Base-by-base conservation (phyloP, 2,113 vertebrate species). In the Gobio gobio region DNA sequence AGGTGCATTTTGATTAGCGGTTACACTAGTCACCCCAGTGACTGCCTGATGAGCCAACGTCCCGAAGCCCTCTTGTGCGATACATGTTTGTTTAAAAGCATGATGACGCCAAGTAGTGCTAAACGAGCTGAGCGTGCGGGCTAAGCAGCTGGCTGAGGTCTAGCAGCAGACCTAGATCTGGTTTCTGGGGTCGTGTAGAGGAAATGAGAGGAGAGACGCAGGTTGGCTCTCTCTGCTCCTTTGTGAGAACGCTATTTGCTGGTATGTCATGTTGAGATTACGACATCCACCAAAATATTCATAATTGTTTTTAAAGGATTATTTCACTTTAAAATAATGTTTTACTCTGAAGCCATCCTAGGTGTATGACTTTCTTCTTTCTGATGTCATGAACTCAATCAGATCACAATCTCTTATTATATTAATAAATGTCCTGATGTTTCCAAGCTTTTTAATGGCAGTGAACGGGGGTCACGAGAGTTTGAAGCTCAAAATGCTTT, bases 1-100 rank as follows among this genome's bases (percentile, higher is more conserved):
- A 26, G 82, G 73, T 59, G 78, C 40, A 47, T 84, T 78, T 33
- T 82, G 64, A 82, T 49, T 77, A 84, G 84, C 45, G 10, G 29
- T 83, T 75, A 83, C 73, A 70, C 47, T 83, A 26, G 66, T 74
- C 49, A 58, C 26, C 45, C 20, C 22, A 18, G 22, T 26, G 66
- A 26, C 80, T 24, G n/a, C 8, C 61, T 49, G 61, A 81, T 81
- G 63, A 81, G 78, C 20, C 24, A 49, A 43, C 14, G 4, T 80
- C 78, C 78, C 10, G 14, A 59, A 80, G 24, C 78, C n/a, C 56
- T 82, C 3, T 22, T 70, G 47, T 54, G 18, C 12, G 29, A 33
- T 51, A n/a, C 26, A 29, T 70, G 64, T 68, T 68, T 80, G 59
- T 68, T 81, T 81, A 33, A 33, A 64, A 81, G 61, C 45, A 49